Evolutionary conservation across 2,113 vertebrate genomes (phyloP).

Genomic region (Petroica traversi): DNA sequence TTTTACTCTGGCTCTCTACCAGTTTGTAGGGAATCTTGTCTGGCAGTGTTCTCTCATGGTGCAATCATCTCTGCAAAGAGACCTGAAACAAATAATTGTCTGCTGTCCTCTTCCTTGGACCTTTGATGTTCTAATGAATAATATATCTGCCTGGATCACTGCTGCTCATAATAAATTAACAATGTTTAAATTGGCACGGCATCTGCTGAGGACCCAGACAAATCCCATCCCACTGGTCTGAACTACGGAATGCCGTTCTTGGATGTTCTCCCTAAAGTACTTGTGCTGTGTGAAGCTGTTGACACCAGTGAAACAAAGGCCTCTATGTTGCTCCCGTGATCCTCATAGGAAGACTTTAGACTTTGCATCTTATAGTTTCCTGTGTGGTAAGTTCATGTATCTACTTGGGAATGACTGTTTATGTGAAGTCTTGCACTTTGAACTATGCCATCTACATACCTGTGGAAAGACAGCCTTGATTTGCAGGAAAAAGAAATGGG

Average conservation of each 20-base stretch:
- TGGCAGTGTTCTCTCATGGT: neutral
- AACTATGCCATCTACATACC: neutral
- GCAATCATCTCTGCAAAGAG: neutral
- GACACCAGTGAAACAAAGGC: neutral
- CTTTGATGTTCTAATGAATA: conserved; percentile 39
- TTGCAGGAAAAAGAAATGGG: neutral
- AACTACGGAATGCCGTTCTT: conserved; percentile 4
- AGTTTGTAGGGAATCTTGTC: neutral
- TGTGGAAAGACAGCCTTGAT: neutral
- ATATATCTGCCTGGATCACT: conserved; percentile 29
- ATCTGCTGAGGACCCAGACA: conserved; percentile 11
- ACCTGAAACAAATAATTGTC: neutral
- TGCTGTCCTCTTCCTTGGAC: neutral
- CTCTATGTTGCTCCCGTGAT: neutral
- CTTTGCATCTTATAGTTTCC: fast-evolving
- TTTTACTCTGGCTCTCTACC: neutral
- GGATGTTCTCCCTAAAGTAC: neutral
- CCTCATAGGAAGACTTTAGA: neutral
- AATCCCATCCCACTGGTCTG: conserved; percentile 17
- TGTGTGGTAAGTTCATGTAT: neutral
- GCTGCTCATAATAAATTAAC: conserved; percentile 51
- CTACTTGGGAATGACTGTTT: neutral
- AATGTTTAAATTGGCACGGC: neutral
- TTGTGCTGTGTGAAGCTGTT: neutral
- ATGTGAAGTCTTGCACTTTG: neutral